Conservation (phyloP, 1,140 invertebrate genomes). For the Cotesia glomerata region DNA sequence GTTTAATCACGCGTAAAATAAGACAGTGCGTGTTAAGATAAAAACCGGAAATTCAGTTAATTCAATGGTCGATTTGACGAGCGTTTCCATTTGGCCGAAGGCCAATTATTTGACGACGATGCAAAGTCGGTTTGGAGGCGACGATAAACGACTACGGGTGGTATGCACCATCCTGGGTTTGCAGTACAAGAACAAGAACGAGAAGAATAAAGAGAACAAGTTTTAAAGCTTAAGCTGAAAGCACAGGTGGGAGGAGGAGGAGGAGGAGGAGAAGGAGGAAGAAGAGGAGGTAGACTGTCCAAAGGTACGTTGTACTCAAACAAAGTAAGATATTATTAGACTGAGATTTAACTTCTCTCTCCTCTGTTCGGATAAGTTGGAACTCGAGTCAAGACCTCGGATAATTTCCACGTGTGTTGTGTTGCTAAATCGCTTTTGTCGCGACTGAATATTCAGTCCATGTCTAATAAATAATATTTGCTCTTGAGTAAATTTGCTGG, state of each 20-base stretch:
- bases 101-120: constrained; percentile 41
- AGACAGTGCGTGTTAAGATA: neutral
- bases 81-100: constrained; percentile 42
- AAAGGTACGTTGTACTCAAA: constrained; percentile 64
- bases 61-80: constrained; percentile 47
- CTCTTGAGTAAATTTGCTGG: too few species aligned
- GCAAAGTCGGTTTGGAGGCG: neutral
- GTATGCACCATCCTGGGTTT: neutral
- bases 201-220: neutral
- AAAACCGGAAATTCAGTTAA: constrained; percentile 37
- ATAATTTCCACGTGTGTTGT: neutral
- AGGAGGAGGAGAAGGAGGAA: constrained; percentile 9
- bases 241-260: constrained; percentile 36
- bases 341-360: constrained; percentile 11
- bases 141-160: neutral
- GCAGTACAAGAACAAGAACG: neutral
- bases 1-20: too few species aligned
- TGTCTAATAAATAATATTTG: neutral
- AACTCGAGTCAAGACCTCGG: too few species aligned
- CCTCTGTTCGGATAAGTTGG: too few species aligned
- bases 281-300: constrained; percentile 36
- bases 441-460: neutral
- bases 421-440: neutral
- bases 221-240: neutral
- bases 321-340: constrained; percentile 63